phyloP scores from a whole-genome alignment of 2,888 invertebrate species.

The Aplocera efformata region DNA sequence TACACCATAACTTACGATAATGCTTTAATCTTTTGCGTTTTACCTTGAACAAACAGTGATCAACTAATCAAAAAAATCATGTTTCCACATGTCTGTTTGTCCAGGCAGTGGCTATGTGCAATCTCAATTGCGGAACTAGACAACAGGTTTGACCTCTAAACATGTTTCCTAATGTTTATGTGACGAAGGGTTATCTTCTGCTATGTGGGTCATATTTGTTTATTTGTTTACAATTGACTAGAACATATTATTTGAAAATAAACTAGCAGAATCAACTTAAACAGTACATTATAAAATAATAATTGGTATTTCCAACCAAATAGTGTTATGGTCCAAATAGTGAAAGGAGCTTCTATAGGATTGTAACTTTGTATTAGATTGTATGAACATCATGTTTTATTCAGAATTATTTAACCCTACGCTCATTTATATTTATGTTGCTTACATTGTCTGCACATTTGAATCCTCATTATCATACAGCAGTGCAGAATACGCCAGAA shows the following conservation, averaged over 20 bases:
- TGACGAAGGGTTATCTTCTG: conserved; percentile 46
- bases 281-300: too few species aligned
- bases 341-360: too few species aligned
- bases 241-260: conserved; percentile 4
- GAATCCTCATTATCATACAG: too few species aligned
- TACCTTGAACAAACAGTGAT: conserved; percentile 14
- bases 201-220: conserved; percentile 42
- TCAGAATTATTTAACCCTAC: too few species aligned
- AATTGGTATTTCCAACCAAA: too few species aligned
- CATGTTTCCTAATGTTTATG: conserved; percentile 52
- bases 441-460: too few species aligned
- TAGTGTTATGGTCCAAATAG: too few species aligned
- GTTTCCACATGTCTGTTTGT: conserved; percentile 43
- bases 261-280: background rate
- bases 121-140: conserved; percentile 54
- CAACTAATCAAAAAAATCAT: conserved; percentile 9
- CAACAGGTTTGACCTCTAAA: conserved; percentile 63
- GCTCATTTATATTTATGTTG: too few species aligned
- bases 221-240: conserved; percentile 11
- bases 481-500: too few species aligned
- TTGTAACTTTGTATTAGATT: too few species aligned
- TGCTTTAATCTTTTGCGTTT: conserved; percentile 12
- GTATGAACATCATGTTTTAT: too few species aligned
- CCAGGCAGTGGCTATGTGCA: conserved; percentile 39
- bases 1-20: conserved; percentile 1